These are phyloP conservation scores for Cyanistes caeruleus DNA, from an alignment of 2,113 vertebrate genomes.

Conservation along the genomic window DNA sequence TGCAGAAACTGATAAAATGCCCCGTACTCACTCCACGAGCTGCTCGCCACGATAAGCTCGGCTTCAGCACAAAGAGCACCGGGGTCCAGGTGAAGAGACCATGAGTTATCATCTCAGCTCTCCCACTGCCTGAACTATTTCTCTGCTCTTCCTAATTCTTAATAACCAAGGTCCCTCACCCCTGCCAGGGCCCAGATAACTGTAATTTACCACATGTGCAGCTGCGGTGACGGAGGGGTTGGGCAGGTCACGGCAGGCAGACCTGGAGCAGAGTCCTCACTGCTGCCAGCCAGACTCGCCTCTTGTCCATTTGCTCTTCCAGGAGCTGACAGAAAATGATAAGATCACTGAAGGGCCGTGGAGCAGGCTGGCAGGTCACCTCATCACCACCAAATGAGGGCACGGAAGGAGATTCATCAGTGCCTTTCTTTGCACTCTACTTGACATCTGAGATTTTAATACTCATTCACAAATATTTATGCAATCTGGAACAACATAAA, in stretches of 20 bases:
- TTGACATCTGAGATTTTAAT: neutral
- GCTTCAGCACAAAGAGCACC: neutral
- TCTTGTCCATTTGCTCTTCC: neutral
- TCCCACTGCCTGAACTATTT: neutral
- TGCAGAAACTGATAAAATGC: neutral
- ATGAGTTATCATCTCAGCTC: neutral
- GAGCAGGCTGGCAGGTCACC: constrained; percentile 7
- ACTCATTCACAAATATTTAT: neutral
- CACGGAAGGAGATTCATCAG: neutral
- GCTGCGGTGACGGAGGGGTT: neutral
- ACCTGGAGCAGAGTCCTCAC: neutral
- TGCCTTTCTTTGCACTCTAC: neutral
- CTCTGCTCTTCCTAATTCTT: constrained; percentile 13
- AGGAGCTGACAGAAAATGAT: neutral
- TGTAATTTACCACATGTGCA: neutral
- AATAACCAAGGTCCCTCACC: neutral
- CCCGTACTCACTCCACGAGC: rapidly evolving
- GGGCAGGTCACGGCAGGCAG: neutral
- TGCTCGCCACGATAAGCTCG: rapidly evolving
- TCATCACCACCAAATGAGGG: constrained; percentile 11
- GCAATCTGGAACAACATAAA: neutral
- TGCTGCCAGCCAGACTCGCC: neutral
- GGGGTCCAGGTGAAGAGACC: neutral
- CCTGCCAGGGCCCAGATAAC: neutral
- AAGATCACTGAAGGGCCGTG: neutral